A percentile compares a stretch with the other conserved stretches of the same genome.
Evolutionary conservation across 2,113 vertebrate genomes (phyloP).

Genomic region (Saguinus midas): DNA sequence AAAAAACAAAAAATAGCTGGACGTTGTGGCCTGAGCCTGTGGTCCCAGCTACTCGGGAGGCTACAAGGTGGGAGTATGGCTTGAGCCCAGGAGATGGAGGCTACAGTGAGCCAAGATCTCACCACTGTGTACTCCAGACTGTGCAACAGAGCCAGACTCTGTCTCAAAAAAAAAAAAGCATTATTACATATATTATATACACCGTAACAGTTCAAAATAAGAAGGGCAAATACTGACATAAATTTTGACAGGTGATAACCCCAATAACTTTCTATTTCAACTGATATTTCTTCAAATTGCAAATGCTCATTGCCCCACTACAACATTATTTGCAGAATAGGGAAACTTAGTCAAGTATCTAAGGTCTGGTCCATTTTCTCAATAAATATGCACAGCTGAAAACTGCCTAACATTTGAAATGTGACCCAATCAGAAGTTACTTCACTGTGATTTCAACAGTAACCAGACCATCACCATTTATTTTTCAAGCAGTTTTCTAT

Average conservation of each 20-base stretch:
- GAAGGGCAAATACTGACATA: not conserved
- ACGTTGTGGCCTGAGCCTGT: no score
- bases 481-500: constrained; percentile 18
- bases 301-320: not conserved
- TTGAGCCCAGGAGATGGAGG: no score
- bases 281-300: not conserved
- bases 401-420: constrained; percentile 36
- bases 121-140: no score
- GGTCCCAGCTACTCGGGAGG: no score
- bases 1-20: no score
- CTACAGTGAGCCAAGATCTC: no score
- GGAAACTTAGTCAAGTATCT: constrained; percentile 7
- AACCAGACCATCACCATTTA: constrained; percentile 9
- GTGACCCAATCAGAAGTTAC: not conserved
- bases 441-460: not conserved
- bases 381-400: not conserved
- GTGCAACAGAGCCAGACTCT: no score
- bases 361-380: not conserved
- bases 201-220: not conserved
- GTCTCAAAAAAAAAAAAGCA: no score
- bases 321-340: not conserved
- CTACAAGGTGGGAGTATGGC: no score
- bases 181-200: not conserved
- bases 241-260: not conserved
- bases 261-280: not conserved